phyloP scores from a whole-genome alignment of 2,797 vertebrate genomes.

The Epinephelus awoara region DNA sequence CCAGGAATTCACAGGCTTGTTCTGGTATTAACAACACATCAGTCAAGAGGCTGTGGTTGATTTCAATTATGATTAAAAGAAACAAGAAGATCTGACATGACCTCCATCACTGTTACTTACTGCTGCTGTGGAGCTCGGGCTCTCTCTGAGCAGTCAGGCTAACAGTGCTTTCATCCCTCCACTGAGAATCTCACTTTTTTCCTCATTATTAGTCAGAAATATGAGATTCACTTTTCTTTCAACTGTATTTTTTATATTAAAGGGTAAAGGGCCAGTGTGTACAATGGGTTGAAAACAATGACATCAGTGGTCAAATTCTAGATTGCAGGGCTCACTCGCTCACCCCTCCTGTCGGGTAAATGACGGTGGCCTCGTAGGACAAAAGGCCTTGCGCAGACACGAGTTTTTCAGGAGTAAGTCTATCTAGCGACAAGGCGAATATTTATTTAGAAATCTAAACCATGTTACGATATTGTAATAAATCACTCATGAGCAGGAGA shows the following conservation, averaged over 20 bases:
- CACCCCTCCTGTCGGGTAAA: too few species aligned
- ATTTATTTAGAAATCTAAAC: too few species aligned
- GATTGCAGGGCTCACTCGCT: too few species aligned
- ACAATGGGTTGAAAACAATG: too few species aligned
- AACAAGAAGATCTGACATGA: conserved; percentile 20
- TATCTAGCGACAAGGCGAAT: too few species aligned
- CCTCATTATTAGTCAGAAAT: conserved; percentile 13
- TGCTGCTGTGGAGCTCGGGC: conserved; percentile 7
- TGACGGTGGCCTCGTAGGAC: too few species aligned
- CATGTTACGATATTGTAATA: too few species aligned
- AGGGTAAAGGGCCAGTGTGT: too few species aligned
- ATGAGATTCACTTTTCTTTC: neutral
- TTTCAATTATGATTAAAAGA: conserved; percentile 21
- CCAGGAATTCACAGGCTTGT: neutral
- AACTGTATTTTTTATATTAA: neutral
- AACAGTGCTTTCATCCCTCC: neutral
- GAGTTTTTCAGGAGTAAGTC: too few species aligned
- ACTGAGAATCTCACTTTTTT: conserved; percentile 13
- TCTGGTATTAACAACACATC: conserved; percentile 22
- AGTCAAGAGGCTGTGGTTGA: neutral
- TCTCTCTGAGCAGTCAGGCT: conserved; percentile 9
- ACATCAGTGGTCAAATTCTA: too few species aligned
- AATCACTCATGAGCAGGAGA: too few species aligned
- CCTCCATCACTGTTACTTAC: conserved; percentile 18
- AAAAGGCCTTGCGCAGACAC: too few species aligned